phyloP scores from a whole-genome alignment of 2,888 invertebrate species.

The Pasiphila rectangulata region DNA sequence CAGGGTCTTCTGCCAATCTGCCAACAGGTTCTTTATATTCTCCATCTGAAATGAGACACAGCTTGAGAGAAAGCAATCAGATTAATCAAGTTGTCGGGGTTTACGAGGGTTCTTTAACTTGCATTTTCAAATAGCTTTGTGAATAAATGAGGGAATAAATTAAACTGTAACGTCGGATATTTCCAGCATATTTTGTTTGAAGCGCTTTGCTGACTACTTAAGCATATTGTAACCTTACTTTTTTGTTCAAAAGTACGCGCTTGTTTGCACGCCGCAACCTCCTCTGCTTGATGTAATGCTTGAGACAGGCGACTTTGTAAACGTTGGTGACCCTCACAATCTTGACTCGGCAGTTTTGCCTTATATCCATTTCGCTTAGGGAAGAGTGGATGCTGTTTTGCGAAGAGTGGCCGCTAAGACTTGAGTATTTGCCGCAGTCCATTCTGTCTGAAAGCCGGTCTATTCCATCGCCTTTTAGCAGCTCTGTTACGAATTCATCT shows the following conservation, averaged over 20 bases:
- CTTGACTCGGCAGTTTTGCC: slow-evolving; percentile 61
- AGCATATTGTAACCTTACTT: slow-evolving; percentile 41
- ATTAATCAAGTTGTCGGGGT: slow-evolving; percentile 12
- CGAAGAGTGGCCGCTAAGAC: slow-evolving; percentile 31
- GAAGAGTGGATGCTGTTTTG: slow-evolving; percentile 53
- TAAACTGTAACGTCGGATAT: slow-evolving; percentile 6
- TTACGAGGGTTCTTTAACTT: slow-evolving; percentile 18
- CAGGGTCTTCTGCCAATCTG: slow-evolving; percentile 67
- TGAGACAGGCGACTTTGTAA: slow-evolving; percentile 68
- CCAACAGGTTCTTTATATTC: slow-evolving; percentile 58
- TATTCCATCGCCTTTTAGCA: slow-evolving; percentile 52
- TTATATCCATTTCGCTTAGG: slow-evolving; percentile 47
- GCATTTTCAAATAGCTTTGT: slow-evolving; percentile 8
- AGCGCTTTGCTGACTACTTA: neutral
- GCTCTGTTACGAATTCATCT: slow-evolving; percentile 49
- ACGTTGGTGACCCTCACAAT: slow-evolving; percentile 71
- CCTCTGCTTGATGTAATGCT: slow-evolving; percentile 68
- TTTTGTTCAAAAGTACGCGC: slow-evolving; percentile 62
- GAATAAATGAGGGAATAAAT: slow-evolving; percentile 26
- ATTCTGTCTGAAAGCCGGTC: slow-evolving; percentile 42
- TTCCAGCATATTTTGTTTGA: slow-evolving; percentile 3
- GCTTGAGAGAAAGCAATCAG: slow-evolving; percentile 1
- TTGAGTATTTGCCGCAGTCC: slow-evolving; percentile 41
- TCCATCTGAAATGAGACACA: slow-evolving; percentile 54
- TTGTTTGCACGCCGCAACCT: slow-evolving; percentile 57